These are phyloP conservation scores for Athalia rosae DNA, from an alignment of 2,888 invertebrate species.

Conservation along the genomic window DNA sequence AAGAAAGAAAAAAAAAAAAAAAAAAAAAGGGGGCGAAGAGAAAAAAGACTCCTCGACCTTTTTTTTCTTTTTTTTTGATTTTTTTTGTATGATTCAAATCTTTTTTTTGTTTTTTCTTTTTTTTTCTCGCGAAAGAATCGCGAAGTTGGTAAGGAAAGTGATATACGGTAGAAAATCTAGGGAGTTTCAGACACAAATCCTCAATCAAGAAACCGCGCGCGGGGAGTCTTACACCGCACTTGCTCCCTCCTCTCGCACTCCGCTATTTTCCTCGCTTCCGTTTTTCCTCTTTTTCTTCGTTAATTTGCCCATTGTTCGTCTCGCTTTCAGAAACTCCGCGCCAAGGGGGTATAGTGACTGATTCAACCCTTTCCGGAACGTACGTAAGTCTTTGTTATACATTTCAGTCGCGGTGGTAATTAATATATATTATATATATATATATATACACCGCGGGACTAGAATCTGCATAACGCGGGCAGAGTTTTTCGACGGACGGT, in stretches of 20 bases:
- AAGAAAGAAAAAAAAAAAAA: conserved; percentile 13
- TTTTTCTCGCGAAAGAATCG: not conserved
- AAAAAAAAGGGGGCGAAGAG: conserved; percentile 1
- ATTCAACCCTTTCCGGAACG: too few relatives aligned
- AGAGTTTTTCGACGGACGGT: too few relatives aligned
- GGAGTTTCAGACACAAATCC: conserved; percentile 35
- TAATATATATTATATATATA: too few relatives aligned
- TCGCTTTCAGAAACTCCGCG: not conserved
- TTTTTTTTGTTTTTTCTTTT: not conserved
- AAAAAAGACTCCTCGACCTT: not conserved
- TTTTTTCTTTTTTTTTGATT: not conserved
- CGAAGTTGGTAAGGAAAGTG: too few relatives aligned
- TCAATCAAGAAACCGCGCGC: conserved; percentile 38
- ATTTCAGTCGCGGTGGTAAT: too few relatives aligned
- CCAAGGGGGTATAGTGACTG: too few relatives aligned
- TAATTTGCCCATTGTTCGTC: conserved; percentile 39
- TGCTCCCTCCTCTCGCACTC: not conserved
- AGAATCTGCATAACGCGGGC: too few relatives aligned
- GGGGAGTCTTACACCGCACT: conserved; percentile 17
- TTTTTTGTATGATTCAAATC: too few relatives aligned
- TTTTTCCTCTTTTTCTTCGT: not conserved
- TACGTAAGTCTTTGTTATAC: too few relatives aligned
- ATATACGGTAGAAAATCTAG: too few relatives aligned
- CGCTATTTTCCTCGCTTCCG: conserved; percentile 1
- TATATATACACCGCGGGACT: too few relatives aligned